Percentiles rank a stretch among this genome's conserved stretches.
phyloP scores from a whole-genome alignment of 2,888 invertebrate species.

The Drosophila macrothrix region DNA sequence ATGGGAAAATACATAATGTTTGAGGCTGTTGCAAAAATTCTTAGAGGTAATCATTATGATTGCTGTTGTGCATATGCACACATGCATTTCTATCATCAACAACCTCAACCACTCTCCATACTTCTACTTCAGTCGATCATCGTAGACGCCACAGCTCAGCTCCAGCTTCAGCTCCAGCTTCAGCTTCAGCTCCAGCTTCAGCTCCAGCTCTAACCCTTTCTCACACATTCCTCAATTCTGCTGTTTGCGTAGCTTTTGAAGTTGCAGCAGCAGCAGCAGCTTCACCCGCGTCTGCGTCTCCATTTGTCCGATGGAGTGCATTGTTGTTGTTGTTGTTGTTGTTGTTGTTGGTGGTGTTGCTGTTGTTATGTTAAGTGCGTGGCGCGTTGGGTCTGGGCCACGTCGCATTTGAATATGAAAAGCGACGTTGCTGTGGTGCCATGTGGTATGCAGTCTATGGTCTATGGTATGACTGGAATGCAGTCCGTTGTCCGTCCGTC shows the following conservation, averaged over 20 bases:
- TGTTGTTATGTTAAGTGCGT: constrained; percentile 75
- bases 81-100: constrained; percentile 2
- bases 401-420: constrained; percentile 75
- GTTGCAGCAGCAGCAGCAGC: constrained; percentile 57
- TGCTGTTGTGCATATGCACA: background rate
- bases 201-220: constrained; percentile 20
- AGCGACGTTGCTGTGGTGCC: constrained; percentile 56
- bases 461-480: constrained; percentile 70
- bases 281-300: constrained; percentile 44
- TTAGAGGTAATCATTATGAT: constrained; percentile 14
- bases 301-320: constrained; percentile 53
- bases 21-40: background rate
- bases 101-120: background rate
- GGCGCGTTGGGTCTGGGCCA: constrained; percentile 54
- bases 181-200: background rate
- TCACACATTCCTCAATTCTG: constrained; percentile 36
- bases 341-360: constrained; percentile 19
- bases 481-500: constrained; percentile 42
- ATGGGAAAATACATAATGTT: background rate
- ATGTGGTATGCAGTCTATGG: constrained; percentile 56
- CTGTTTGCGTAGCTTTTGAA: constrained; percentile 77
- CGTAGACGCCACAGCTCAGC: constrained; percentile 31
- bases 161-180: background rate
- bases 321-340: constrained; percentile 44
- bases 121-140: background rate